phyloP scores from a whole-genome alignment of 2,113 vertebrate genomes.

The Leucosticte australis region DNA sequence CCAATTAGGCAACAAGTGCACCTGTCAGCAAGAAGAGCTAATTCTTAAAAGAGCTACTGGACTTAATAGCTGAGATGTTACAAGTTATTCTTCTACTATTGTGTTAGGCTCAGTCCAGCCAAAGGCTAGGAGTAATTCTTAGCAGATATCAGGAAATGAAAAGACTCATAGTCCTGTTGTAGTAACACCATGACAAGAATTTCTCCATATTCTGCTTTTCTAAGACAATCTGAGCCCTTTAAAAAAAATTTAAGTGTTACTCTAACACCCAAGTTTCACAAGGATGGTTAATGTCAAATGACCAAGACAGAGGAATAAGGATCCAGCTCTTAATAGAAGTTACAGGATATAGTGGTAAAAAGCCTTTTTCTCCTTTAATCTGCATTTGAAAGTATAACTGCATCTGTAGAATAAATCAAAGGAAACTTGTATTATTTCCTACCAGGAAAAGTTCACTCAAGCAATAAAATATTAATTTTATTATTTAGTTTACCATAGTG shows the following conservation, averaged over 20 bases:
- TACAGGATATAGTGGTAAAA: neutral
- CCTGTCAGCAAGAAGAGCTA: neutral
- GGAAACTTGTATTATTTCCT: neutral
- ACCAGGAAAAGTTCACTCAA: neutral
- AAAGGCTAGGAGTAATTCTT: neutral
- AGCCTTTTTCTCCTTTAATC: neutral
- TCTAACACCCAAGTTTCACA: neutral
- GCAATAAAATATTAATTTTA: neutral
- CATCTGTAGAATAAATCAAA: neutral
- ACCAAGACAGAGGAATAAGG: neutral
- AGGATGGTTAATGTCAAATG: neutral
- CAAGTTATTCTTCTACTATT: neutral
- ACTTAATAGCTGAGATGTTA: neutral
- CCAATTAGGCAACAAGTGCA: neutral
- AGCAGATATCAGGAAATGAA: neutral
- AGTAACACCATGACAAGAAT: neutral
- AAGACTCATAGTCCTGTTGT: neutral
- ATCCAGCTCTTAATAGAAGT: neutral
- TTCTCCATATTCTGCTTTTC: neutral
- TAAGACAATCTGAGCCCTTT: neutral
- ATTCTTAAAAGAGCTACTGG: neutral
- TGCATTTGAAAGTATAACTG: neutral
- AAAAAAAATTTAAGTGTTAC: neutral
- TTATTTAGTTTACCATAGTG: neutral
- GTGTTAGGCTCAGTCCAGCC: neutral